phyloP scores from a whole-genome alignment of 2,797 vertebrate species.

The Lophotriccus pileatus region DNA sequence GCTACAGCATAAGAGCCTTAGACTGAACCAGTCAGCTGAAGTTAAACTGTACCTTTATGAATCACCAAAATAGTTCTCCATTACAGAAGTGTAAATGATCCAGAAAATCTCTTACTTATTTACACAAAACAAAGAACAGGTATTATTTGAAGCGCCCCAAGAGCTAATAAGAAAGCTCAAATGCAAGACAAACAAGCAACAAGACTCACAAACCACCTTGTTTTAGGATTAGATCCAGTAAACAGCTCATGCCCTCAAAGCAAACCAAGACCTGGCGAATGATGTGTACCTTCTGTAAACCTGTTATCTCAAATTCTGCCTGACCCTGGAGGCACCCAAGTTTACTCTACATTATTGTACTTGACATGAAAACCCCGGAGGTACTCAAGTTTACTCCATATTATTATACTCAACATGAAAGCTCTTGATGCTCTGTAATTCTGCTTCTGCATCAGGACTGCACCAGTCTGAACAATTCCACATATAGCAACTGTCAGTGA shows the following conservation, averaged over 20 bases:
- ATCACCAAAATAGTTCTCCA: neutral
- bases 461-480: neutral
- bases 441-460: neutral
- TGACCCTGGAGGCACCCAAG: neutral
- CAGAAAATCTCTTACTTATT: neutral
- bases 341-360: neutral
- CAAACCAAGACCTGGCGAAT: neutral
- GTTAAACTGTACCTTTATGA: neutral
- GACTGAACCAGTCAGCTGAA: neutral
- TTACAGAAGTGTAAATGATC: neutral
- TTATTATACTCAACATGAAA: neutral
- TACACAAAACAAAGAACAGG: neutral
- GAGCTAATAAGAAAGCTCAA: neutral
- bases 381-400: neutral
- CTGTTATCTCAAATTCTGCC: neutral
- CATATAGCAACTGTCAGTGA: neutral
- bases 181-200: neutral
- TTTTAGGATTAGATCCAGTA: neutral
- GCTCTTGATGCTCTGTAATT: neutral
- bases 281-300: neutral
- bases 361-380: neutral
- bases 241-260: neutral
- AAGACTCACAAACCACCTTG: neutral
- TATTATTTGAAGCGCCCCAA: neutral
- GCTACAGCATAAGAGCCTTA: neutral